Percentiles rank a stretch among this genome's conserved stretches.
These are phyloP conservation scores for Beroe forskalii DNA, from an alignment of 37 sponge, comb jelly and placozoan genomes.

Conservation along the genomic window DNA sequence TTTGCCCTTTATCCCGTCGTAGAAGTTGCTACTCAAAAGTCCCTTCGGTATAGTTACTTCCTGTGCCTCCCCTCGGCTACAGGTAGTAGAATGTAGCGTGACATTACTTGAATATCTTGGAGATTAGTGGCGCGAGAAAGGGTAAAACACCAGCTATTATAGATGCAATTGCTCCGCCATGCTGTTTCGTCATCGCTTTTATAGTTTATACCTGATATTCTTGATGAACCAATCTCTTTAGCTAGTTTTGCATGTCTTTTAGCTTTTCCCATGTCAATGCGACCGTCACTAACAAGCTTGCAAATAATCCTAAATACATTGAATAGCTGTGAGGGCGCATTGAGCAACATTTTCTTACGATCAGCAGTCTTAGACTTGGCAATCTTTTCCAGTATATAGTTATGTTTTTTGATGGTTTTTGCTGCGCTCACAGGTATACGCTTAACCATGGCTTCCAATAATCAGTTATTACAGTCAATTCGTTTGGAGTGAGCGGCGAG, in stretches of 20 bases:
- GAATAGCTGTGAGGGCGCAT: background rate
- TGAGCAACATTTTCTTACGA: background rate
- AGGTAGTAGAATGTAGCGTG: background rate
- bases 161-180: background rate
- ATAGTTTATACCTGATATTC: too few species aligned
- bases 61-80: background rate
- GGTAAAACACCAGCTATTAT: conserved; percentile 10
- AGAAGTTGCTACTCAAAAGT: background rate
- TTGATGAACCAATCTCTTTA: too few species aligned
- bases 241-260: too few species aligned
- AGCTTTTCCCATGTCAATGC: background rate
- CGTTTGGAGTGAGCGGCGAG: background rate
- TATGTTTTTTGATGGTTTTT: too few species aligned
- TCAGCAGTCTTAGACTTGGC: background rate
- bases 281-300: background rate
- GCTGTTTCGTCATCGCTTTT: background rate
- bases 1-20: background rate
- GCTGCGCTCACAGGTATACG: conserved; percentile 19
- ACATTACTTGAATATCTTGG: conserved; percentile 17
- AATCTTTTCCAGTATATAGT: background rate
- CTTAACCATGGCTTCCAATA: background rate
- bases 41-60: background rate
- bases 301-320: background rate
- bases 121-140: background rate
- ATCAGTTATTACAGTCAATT: background rate